Evolutionary conservation across 2,113 vertebrate genomes (phyloP), one percentile per base, ranked within the genome.

Genomic region (Chauna torquata): DNA sequence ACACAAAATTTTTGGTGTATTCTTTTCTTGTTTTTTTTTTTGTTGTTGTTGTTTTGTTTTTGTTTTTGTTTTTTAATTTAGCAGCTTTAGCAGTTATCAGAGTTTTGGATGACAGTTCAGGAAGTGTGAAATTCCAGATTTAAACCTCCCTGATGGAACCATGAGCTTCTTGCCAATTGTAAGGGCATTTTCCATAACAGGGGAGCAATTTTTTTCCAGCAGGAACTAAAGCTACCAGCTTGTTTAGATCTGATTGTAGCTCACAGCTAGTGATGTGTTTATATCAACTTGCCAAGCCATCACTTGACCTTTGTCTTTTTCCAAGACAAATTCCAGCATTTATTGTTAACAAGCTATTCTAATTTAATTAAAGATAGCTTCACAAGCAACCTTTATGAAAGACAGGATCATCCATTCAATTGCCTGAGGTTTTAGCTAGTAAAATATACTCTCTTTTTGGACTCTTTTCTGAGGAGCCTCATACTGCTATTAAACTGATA

Each of bases 311-410:
- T 66, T 85, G 32, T 74, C 40, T 34, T 69, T 87, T 90, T 77
- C 44, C 66, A 94, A 97, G 54, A 52, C 38, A 94, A 94, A 96
- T 95, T 86, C 69, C 86, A 94, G 45, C 23, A 91, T 88, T 95
- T 88, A 54, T 59, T 84, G 57, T 87, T 85, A 82, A 95, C 28
- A 90, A 95, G 44, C 13, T 86, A 36, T 25, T 72, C 11, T 65
- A 68, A 86, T 80, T 58, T 80, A 82, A 82, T 74, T 82, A 94
- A 80, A 96, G 68, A 65, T 54, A 45, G n/a, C 23, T 58, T 92
- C 75, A 23, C 14, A 91, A 23, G 16, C 28, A 87, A 25, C 12
- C 80, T 91, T 90, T 88, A 49, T 4, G 1, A 47, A 93, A 94
- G 18, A 78, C 5, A 94, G 27, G 17, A 40, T 76, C 40, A 80